Conservation (phyloP, 2,888 invertebrate species). For the Willowsia nigromaculata region DNA sequence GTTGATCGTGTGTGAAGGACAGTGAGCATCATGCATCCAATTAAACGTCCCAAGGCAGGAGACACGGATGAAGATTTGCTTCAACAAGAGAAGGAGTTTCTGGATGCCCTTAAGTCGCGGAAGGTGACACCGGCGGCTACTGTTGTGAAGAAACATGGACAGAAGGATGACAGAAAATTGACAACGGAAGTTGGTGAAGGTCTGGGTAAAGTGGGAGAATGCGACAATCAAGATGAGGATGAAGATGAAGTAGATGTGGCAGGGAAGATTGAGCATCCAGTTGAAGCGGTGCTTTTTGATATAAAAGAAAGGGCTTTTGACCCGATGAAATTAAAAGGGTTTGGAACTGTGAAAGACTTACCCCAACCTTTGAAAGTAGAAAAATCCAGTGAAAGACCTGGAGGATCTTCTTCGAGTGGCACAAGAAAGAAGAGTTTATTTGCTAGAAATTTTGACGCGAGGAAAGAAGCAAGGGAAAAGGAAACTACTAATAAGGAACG, state of each 20-base stretch:
- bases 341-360: background rate
- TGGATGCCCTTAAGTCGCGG: conserved; percentile 81
- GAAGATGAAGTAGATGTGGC: background rate
- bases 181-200: background rate
- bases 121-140: conserved; percentile 46
- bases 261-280: conserved; percentile 27
- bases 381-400: background rate
- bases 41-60: conserved; percentile 84
- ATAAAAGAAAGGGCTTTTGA: conserved; percentile 68
- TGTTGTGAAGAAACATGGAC: background rate
- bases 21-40: conserved; percentile 85
- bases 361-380: conserved; percentile 28
- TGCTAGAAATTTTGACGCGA: conserved; percentile 75
- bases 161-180: background rate
- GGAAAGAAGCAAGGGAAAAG: background rate
- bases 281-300: conserved; percentile 43
- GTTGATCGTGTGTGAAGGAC: too few species aligned
- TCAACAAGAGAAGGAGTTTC: conserved; percentile 87
- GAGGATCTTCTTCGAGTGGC: background rate
- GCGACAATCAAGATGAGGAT: background rate
- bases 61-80: conserved; percentile 89
- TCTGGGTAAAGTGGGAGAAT: background rate
- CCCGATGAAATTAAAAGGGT: conserved; percentile 48
- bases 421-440: conserved; percentile 77
- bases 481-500: background rate